These are phyloP conservation scores for Empidonax traillii DNA, from an alignment of 2,113 vertebrate genomes.

Conservation along the genomic window DNA sequence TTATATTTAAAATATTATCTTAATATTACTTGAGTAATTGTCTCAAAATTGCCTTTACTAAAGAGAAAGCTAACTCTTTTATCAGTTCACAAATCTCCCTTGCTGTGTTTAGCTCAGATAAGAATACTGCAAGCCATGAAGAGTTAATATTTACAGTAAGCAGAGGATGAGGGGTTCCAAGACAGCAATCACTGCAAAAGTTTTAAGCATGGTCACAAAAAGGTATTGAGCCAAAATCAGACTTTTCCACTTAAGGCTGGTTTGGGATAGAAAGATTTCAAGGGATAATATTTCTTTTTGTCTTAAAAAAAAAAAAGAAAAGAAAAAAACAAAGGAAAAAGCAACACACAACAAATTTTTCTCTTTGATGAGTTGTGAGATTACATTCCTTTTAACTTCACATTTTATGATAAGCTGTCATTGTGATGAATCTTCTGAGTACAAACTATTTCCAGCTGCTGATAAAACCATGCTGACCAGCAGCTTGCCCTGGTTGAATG, in stretches of 20 bases:
- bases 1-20: background rate
- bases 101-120: background rate
- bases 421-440: conserved; percentile 8
- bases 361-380: conserved; percentile 49
- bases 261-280: background rate
- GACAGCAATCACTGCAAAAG: background rate
- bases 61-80: background rate
- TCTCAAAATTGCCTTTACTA: background rate
- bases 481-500: background rate
- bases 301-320: background rate
- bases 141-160: background rate
- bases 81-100: background rate
- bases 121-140: background rate
- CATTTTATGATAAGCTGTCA: background rate
- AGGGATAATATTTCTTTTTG: background rate
- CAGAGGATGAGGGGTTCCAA: background rate
- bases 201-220: background rate
- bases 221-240: conserved; percentile 9
- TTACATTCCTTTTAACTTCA: conserved; percentile 57
- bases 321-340: background rate
- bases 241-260: background rate
- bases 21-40: background rate
- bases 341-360: conserved; percentile 35
- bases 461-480: background rate
- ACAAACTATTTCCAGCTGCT: conserved; percentile 59